phyloP scores from a whole-genome alignment of 1,140 invertebrate species.

The Ctenoplectra terminalis region DNA sequence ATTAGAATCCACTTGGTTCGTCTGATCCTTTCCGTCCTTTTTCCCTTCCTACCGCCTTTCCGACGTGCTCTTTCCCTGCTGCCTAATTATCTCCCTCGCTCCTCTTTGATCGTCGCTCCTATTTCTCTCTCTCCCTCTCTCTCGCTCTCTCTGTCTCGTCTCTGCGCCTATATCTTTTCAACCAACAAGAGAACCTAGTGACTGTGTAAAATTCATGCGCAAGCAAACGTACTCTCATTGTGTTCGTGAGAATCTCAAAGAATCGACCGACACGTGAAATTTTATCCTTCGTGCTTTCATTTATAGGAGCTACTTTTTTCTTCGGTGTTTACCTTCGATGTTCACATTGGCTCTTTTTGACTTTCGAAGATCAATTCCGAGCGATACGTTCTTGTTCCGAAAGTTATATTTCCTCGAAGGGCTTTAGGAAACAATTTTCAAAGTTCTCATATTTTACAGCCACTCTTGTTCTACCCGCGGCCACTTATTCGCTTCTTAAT shows the following conservation, averaged over 20 bases:
- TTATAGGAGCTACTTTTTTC: background rate
- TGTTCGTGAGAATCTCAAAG: background rate
- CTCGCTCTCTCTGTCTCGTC: background rate
- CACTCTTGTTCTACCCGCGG: background rate
- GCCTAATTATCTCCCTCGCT: constrained; percentile 59
- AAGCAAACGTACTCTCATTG: background rate
- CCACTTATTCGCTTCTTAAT: background rate
- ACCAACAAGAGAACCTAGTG: background rate
- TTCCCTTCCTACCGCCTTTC: constrained; percentile 37
- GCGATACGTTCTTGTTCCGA: background rate
- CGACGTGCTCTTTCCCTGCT: constrained; percentile 9
- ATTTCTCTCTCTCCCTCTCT: background rate
- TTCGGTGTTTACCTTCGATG: background rate
- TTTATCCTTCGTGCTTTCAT: background rate
- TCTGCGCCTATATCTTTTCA: no score
- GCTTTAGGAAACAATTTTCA: constrained; percentile 8
- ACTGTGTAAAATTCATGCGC: constrained; percentile 26
- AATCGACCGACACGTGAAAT: constrained; percentile 6
- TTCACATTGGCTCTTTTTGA: background rate
- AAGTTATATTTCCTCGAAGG: background rate
- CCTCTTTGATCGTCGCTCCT: constrained; percentile 58
- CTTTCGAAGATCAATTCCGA: constrained; percentile 1
- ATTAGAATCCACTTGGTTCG: constrained; percentile 72
- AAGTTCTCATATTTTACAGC: background rate
- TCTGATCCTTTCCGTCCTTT: constrained; percentile 60